These are phyloP conservation scores for Hippoglossus stenolepis DNA, from an alignment of 2,113 vertebrate genomes.

Conservation along the genomic window DNA sequence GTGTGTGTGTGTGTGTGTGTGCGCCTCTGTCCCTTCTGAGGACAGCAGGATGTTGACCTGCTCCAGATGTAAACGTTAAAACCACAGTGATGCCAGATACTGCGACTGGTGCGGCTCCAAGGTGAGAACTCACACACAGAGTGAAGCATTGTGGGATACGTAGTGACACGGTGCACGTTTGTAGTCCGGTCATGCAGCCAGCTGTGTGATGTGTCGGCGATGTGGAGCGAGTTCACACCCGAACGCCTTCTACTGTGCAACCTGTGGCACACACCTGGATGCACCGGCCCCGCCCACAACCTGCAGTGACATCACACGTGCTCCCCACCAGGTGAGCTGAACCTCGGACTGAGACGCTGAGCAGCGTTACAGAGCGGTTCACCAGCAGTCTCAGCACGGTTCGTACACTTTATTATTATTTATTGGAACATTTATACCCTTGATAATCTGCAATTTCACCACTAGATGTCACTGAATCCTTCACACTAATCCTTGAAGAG, in stretches of 20 bases:
- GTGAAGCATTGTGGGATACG: conserved; percentile 41
- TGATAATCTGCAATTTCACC: not conserved
- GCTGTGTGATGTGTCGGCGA: conserved; percentile 81
- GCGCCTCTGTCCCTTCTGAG: conserved; percentile 35
- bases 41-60: conserved; percentile 78
- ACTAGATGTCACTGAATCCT: not conserved
- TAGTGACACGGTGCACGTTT: conserved; percentile 15
- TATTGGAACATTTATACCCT: not conserved
- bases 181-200: conserved; percentile 75
- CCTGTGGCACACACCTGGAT: conserved; percentile 85
- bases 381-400: not conserved
- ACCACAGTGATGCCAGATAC: conserved; percentile 81
- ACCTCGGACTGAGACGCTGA: conserved; percentile 29
- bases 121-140: conserved; percentile 41
- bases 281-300: conserved; percentile 55
- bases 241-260: conserved; percentile 84
- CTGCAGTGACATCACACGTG: conserved; percentile 26
- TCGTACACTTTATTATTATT: too few species aligned
- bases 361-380: conserved; percentile 51
- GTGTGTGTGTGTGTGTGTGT: not conserved
- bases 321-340: conserved; percentile 13
- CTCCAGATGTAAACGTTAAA: conserved; percentile 82
- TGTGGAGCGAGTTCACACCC: conserved; percentile 86
- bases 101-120: conserved; percentile 90
- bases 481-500: too few species aligned